Evolutionary conservation across 2,113 vertebrate genomes (phyloP), one percentile per base, ranked within the genome.

Genomic region (Protomyctophum bolini): DNA sequence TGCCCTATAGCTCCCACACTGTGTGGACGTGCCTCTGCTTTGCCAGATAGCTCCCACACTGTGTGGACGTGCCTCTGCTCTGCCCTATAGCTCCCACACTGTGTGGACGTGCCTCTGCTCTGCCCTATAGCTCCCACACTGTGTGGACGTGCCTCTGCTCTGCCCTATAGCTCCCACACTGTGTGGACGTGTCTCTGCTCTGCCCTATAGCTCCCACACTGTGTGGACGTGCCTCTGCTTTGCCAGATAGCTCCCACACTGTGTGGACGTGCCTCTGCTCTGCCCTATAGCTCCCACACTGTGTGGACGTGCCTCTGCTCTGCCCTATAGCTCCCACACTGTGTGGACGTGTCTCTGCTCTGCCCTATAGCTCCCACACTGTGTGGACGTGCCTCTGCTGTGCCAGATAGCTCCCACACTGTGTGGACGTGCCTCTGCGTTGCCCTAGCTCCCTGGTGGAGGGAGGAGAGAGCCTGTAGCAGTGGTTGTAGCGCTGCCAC

Each of bases 11-110:
- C 65, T 83, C 54, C 57, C 74, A 72, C 63, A 62, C 73, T 90
- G 89, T 75, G n/a, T 66, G 72, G 50, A 57, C 68, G 58, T 82
- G 60, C 82, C 73, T 81, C 89, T 87, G 90, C 90, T 78, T 82
- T 87, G 60, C 63, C 61, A 73, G n/a, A n/a, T 67, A 74, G 45
- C 65, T 83, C 54, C 57, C 74, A 72, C 63, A 62, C 73, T 90
- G 89, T 75, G n/a, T 66, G 72, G 50, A 57, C 68, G 58, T 82
- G 60, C 82, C 73, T 81, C 89, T 87, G 90, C 90, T 78, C 81
- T 87, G 60, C 63, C 61, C 75, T 67, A 74, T n/a, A n/a, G 45
- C 65, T 83, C 54, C 57, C 74, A 72, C 63, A 62, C 73, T 90
- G 89, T 75, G n/a, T 66, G 72, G 50, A 57, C 68, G 58, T 82